These are phyloP conservation scores for Daphoenositta chrysoptera DNA, from an alignment of 2,113 vertebrate species.

Conservation along the genomic window DNA sequence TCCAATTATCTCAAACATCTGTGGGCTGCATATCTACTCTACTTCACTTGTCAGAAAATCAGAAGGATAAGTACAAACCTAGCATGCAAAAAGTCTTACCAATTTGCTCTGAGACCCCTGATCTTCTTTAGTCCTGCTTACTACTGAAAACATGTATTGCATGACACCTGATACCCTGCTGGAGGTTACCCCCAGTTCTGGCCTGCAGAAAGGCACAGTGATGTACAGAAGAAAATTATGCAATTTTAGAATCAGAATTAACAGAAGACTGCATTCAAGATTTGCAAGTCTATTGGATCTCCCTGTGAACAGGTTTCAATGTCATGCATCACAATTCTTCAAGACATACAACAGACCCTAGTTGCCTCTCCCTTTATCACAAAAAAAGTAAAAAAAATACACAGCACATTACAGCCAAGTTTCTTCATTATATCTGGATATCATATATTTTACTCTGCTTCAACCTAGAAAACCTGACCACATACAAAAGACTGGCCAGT, in stretches of 20 bases:
- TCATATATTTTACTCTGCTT: neutral
- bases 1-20: conserved; percentile 1
- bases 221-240: neutral
- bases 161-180: neutral
- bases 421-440: neutral
- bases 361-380: neutral
- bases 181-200: neutral
- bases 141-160: neutral
- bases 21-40: neutral
- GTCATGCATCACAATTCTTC: neutral
- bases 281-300: neutral
- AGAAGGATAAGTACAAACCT: neutral
- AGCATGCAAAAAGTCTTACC: neutral
- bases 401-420: neutral
- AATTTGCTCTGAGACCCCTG: neutral
- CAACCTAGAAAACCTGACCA: neutral
- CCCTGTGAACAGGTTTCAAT: neutral
- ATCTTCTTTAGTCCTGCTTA: neutral
- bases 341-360: neutral
- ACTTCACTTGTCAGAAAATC: neutral
- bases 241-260: neutral
- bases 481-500: neutral
- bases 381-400: neutral
- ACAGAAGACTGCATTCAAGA: neutral
- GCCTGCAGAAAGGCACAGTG: neutral